A percentile compares a stretch with the other conserved stretches of the same genome.
Conservation (phyloP, 2,797 vertebrate species). For the Eurystomus glaucurus region DNA sequence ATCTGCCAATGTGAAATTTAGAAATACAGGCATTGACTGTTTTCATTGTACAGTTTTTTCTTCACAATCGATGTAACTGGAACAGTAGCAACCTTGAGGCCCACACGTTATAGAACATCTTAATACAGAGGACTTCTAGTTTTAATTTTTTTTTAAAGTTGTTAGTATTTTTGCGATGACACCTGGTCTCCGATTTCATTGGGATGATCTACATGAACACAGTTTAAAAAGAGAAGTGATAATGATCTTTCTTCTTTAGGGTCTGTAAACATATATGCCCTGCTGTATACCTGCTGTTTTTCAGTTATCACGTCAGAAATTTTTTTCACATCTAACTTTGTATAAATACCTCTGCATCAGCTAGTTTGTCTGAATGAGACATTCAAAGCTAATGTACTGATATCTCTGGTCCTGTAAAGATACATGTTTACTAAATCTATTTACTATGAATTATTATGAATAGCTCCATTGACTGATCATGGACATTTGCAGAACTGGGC, state of each 20-base stretch:
- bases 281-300: neutral
- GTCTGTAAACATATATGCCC: neutral
- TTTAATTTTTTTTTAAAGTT: neutral
- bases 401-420: neutral
- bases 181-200: neutral
- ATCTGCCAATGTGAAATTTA: neutral
- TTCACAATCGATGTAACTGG: neutral
- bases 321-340: neutral
- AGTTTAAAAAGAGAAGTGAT: neutral
- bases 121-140: neutral
- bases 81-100: neutral
- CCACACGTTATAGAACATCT: neutral
- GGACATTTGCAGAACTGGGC: neutral
- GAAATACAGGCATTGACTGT: rapidly evolving
- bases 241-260: neutral
- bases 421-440: neutral
- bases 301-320: neutral
- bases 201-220: neutral
- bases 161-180: neutral
- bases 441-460: neutral
- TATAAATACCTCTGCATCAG: neutral
- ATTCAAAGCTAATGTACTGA: neutral
- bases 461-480: neutral
- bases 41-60: neutral
- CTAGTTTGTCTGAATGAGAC: neutral